Conservation (phyloP, 1,140 invertebrate species). For the Onthophagus taurus region DNA sequence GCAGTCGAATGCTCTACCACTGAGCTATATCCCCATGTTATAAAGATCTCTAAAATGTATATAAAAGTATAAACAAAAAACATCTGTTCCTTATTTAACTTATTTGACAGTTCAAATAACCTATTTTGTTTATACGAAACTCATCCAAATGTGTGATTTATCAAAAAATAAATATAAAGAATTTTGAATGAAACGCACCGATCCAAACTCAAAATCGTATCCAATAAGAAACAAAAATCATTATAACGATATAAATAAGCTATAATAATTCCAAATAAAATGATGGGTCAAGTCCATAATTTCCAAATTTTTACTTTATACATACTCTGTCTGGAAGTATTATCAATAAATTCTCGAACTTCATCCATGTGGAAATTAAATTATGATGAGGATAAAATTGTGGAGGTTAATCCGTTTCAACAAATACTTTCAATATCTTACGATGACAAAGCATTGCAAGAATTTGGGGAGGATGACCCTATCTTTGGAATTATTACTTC, state of each 20-base stretch:
- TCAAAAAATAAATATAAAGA: neutral
- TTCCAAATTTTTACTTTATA: conserved; percentile 5
- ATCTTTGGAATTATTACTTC: conserved; percentile 57
- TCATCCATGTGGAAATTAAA: conserved; percentile 66
- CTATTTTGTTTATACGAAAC: conserved; percentile 12
- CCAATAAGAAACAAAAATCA: neutral
- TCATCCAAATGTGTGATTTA: neutral
- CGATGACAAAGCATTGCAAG: conserved; percentile 35
- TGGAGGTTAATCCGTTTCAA: conserved; percentile 46
- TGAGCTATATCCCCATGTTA: conserved; percentile 70
- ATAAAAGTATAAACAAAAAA: too few relatives aligned
- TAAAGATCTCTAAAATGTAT: neutral
- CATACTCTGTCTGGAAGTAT: conserved; percentile 31
- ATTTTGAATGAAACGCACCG: neutral
- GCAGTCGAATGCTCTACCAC: conserved; percentile 88
- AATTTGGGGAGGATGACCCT: conserved; percentile 45
- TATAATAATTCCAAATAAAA: too few relatives aligned
- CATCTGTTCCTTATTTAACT: neutral
- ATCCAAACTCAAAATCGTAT: neutral
- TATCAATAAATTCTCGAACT: conserved; percentile 59
- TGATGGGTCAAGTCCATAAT: conserved; percentile 11
- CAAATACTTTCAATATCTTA: conserved; percentile 41
- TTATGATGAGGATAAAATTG: conserved; percentile 55
- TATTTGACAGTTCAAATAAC: conserved; percentile 9
- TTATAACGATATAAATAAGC: too few relatives aligned